These are phyloP conservation scores for Otolemur crassicaudatus DNA, from an alignment of 2,797 vertebrate genomes.

Conservation along the genomic window DNA sequence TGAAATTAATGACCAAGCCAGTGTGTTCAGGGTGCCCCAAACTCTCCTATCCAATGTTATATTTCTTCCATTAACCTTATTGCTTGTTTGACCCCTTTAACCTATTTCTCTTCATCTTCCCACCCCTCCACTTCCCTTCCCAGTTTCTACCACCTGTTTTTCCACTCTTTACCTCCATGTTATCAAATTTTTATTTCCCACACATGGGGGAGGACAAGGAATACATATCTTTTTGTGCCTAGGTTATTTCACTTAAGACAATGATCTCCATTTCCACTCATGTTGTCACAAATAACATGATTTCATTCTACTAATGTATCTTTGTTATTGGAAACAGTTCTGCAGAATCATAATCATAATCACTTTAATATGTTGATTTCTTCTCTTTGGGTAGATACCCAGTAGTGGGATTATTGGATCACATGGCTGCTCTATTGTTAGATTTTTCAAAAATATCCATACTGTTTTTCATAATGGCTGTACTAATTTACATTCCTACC, in stretches of 20 bases:
- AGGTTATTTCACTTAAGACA: not conserved
- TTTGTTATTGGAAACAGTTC: not conserved
- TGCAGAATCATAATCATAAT: not conserved
- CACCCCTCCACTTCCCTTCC: not conserved
- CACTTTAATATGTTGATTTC: not conserved
- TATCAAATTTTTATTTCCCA: not conserved
- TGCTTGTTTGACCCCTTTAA: not conserved
- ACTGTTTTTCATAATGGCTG: not conserved
- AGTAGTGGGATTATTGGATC: not conserved
- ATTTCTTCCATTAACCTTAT: not conserved
- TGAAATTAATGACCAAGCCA: not conserved
- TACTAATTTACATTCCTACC: not conserved
- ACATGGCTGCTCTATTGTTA: not conserved
- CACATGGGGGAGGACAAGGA: not conserved
- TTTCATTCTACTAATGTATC: not conserved
- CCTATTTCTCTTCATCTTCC: not conserved
- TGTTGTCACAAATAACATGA: not conserved
- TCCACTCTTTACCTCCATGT: not conserved
- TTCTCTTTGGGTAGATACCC: not conserved
- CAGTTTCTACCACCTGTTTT: not conserved
- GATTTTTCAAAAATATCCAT: not conserved
- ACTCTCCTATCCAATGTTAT: not conserved
- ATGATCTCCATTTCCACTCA: not conserved
- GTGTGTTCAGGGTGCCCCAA: not conserved
- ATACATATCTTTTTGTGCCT: not conserved